Conservation (phyloP, 1,140 invertebrate genomes). For the Trialeurodes vaporariorum region DNA sequence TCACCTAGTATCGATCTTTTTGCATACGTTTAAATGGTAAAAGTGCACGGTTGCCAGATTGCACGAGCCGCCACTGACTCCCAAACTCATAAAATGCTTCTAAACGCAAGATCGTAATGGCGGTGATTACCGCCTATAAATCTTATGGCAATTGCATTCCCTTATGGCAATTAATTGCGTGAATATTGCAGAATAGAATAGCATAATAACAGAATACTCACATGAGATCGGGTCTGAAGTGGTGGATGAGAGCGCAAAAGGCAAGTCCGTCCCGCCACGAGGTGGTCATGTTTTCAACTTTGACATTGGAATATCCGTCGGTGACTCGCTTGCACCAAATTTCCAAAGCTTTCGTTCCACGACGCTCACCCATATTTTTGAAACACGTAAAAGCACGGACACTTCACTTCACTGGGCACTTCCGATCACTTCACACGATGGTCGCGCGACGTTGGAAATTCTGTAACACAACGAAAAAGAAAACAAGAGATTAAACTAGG, state of each 20-base stretch:
- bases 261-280: slow-evolving; percentile 87
- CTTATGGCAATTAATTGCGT: not conserved
- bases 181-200: not conserved
- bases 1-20: no score
- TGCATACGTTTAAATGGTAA: no score
- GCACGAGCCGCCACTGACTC: no score
- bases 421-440: not conserved
- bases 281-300: slow-evolving; percentile 82
- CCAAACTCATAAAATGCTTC: no score
- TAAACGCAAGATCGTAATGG: no score
- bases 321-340: slow-evolving; percentile 78
- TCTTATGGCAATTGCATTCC: no score
- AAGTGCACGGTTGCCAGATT: no score
- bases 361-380: slow-evolving; percentile 61
- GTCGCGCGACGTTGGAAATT: not conserved
- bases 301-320: slow-evolving; percentile 76
- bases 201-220: slow-evolving; percentile 45
- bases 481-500: no score
- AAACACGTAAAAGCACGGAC: not conserved
- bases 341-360: slow-evolving; percentile 76
- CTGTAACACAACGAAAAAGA: not conserved
- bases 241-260: slow-evolving; percentile 93
- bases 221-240: slow-evolving; percentile 91
- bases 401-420: not conserved
- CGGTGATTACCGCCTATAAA: no score